Base-by-base conservation (phyloP, 2,797 vertebrate species). In the Chloroceryle amazona region DNA sequence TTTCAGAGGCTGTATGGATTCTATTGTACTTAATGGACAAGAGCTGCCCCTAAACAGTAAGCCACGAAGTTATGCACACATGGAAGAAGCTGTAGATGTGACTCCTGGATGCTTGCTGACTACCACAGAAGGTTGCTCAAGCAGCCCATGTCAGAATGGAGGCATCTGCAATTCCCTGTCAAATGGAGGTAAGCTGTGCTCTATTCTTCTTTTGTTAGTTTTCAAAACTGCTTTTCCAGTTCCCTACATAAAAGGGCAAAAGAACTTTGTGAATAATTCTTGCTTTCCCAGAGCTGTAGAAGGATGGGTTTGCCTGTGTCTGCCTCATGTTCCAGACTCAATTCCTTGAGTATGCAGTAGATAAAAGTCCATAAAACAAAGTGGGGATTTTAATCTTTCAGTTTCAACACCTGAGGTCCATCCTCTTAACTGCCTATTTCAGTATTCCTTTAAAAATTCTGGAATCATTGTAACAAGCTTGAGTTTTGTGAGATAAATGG, bases 1-100 rank as follows among this genome's bases (percentile, higher is more conserved):
- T 28, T 99, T 99, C 90, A 98, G 98, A 44, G 99, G 99, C 70
- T 99, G 99, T 96, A 98, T 99, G 98, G 99, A 99, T 93, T 99
- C 98, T 71, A 98, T 99, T 60, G 95, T 98, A 19, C 97, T 99
- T 74, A 99, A 99, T 52, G 99, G 99, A 31, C 99, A 98, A 95
- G 99, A 99, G 94, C 98, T 99, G n/a, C 99, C 99, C 11, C 98
- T 99, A 29, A 99, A 98, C 95, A 98, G 98, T 96, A 98, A 99
- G 55, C 98, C 99, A 14, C 98, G 95, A 94, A 97, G 93, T 73
- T 98, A 99, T 6, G 99, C 99, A 1, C 98, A 98, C 87, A 95
- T 99, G 73, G 99, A 99, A 89, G 99, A 99, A 92, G 98, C 98
- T 2, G 98, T 99, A 86, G 99, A 99, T 29, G 98, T 99, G 49